Evolutionary conservation across 2,113 vertebrate genomes (phyloP).

Genomic region (Microtus montanus): DNA sequence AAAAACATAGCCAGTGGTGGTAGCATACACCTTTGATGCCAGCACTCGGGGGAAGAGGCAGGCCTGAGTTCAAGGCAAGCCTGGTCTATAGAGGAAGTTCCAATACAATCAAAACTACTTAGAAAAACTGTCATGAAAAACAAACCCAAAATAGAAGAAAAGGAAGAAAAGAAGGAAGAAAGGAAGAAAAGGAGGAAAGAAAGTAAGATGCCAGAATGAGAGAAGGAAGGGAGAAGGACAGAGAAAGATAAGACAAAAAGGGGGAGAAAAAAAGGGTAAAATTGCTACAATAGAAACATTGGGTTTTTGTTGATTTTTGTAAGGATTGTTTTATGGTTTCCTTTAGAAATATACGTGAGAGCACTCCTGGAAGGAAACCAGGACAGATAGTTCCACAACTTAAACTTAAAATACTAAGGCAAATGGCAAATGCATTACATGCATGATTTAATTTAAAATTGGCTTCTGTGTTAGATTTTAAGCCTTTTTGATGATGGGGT

Average conservation of each 20-base stretch:
- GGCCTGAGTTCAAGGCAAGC: not conserved
- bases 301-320: not conserved
- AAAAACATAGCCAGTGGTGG: not conserved
- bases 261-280: not conserved
- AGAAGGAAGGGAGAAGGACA: too few species aligned
- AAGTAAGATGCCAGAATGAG: too few species aligned
- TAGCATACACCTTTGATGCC: not conserved
- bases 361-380: not conserved
- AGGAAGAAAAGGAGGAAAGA: too few species aligned
- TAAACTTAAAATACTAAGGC: not conserved
- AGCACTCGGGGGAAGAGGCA: not conserved
- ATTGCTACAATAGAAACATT: not conserved
- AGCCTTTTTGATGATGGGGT: not conserved
- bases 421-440: not conserved
- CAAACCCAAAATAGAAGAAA: not conserved
- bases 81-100: not conserved
- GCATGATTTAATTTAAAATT: not conserved
- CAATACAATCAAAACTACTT: not conserved
- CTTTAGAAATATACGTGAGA: not conserved
- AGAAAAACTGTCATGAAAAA: not conserved
- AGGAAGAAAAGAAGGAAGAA: not conserved
- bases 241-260: not conserved
- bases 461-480: not conserved
- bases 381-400: not conserved
- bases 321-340: not conserved